Conservation (phyloP, 2,797 vertebrate species). For the Molossus molossus region DNA sequence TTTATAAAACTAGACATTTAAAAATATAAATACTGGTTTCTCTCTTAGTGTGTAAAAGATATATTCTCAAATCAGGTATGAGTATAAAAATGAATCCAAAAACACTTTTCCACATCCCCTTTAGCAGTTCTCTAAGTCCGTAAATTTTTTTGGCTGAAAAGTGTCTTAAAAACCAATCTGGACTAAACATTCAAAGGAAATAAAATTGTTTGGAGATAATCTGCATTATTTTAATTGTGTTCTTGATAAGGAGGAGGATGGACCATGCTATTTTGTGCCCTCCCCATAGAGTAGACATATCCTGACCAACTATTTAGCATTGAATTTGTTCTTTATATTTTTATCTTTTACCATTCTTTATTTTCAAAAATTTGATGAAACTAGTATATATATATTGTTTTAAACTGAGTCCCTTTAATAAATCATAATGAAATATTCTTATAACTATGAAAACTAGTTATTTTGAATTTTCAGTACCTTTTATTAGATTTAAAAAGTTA, state of each 20-base stretch:
- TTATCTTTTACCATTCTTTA: constrained; percentile 30
- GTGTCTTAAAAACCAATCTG: constrained; percentile 59
- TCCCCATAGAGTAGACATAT: not conserved
- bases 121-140: not conserved
- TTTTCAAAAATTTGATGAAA: constrained; percentile 67
- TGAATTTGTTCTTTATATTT: constrained; percentile 21
- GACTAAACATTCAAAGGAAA: constrained; percentile 63
- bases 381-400: constrained; percentile 11
- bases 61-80: constrained; percentile 31
- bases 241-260: constrained; percentile 32
- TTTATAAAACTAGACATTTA: constrained; percentile 68
- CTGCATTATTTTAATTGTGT: not conserved
- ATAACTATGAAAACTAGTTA: constrained; percentile 38
- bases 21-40: constrained; percentile 48
- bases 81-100: constrained; percentile 40
- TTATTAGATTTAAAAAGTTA: constrained; percentile 48
- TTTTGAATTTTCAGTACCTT: constrained; percentile 63
- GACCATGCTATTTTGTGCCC: not conserved
- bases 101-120: not conserved
- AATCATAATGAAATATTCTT: constrained; percentile 48
- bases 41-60: constrained; percentile 56
- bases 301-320: constrained; percentile 24
- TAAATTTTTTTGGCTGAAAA: constrained; percentile 28
- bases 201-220: not conserved
- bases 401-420: constrained; percentile 55